Base-by-base conservation (phyloP, 2,113 vertebrate genomes). In the Xenus cinereus region DNA sequence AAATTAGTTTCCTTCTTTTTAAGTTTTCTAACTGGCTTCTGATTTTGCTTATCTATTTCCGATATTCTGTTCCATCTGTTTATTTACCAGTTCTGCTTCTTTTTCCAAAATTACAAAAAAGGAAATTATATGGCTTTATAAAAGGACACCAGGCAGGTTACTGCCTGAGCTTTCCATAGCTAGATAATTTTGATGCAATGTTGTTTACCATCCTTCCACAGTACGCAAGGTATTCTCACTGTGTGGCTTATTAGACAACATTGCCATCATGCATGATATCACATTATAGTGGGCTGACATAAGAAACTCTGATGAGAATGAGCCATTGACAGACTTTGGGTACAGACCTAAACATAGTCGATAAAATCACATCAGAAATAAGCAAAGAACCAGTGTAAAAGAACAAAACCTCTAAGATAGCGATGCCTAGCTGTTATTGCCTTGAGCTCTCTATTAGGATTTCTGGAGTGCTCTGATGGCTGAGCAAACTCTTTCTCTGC, bases 31-130 rank as follows among this genome's bases (percentile, higher is more conserved):
- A 62, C 27, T 33, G 60, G 13, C 27, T 92, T 93, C 46, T 62
- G n/a, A 67, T 95, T 95, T 95, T 90, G 26, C 37, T 35, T 64
- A 72, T 77, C 51, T 90, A 27, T 88, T 96, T 91, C 62, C 79
- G 63, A 72, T 62, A 56, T 75, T 90, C n/a, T 84, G 14, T 72
- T 89, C 45, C 20, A 72, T 33, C 69, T 64, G 21, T 78, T 92
- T 94, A 87, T 92, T 91, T 93, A 57, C 48, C 17, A 86, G 37
- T 15, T 7, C 60, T 62, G 41, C 21, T 41, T 85, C 22, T 51
- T 92, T 50, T 71, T 69, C 35, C 48, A 89, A 69, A 74, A 71
- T 8, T 19, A 76, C n/a, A 66, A 26, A 90, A 60, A 37, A 51
- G 9, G 74, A 92, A 95, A 84, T 28, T 2, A 67, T 45, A 74